Base-by-base conservation (phyloP, 2,888 invertebrate species). In the Cancer borealis region DNA sequence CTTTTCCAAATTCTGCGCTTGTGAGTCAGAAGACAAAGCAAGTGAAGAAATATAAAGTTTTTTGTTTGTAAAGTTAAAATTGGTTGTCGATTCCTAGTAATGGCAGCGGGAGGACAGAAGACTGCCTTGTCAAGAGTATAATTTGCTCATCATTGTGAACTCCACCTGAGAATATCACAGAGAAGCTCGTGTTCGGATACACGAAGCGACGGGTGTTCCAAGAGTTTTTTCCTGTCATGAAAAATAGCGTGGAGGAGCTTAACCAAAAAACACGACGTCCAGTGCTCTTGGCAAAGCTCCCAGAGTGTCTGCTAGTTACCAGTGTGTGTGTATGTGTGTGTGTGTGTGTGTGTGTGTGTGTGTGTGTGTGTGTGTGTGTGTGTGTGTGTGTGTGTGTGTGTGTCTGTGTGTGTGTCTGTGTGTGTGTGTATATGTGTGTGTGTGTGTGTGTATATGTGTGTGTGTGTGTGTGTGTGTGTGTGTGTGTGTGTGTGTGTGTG, bases 21-120 rank as follows among this genome's bases (percentile, higher is more conserved):
- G 79, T 79, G 79, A 79, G 30, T 79, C 79, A 79, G 79, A 79
- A 79, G 79, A 79, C 79, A 79, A 79, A 30, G 79, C 79, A 79
- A 30, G 79, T 30, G 79, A 30, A 79, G 26, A 79, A 26, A 79
- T 79, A 30, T 30, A 30, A 30, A 79, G 79, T 30, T 79, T 79
- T 66, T 79, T 30, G 79, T 30, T 30, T 79, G 79, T 30, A 14
- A 30, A 79, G 79, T 30, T 26, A 79, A 79, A 79, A 79, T 30
- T 79, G 79, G 30, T 79, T 79, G 79, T 79, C 79, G 79, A 79
- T 79, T 66, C 79, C 30, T 79, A 30, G 79, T 79, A 79, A 79
- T 79, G 79, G 79, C 30, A 30, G 79, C 79, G 79, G 30, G 30
- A 30, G 30, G 30, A 79, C 30, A 26, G 30, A 6, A 26, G 79